These are phyloP conservation scores for Chloroclysta siterata DNA, from an alignment of 2,888 invertebrate genomes.

Conservation along the genomic window DNA sequence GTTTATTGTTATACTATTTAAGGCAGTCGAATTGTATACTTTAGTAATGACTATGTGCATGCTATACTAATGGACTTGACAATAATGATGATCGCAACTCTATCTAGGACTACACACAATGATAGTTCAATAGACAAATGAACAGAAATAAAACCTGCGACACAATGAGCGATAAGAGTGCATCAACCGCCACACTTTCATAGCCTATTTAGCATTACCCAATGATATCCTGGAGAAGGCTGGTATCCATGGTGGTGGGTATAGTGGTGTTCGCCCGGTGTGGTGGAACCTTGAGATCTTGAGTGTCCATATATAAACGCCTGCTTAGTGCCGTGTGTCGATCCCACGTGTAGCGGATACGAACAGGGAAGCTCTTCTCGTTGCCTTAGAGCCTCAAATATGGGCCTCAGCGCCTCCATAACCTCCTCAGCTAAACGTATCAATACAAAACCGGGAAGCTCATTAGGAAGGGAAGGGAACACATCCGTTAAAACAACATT, in stretches of 20 bases:
- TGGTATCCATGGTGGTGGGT: slow-evolving; percentile 88
- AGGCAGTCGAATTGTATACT: slow-evolving; percentile 6
- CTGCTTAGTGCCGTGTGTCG: slow-evolving; percentile 86
- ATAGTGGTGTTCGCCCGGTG: slow-evolving; percentile 87
- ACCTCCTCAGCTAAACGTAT: slow-evolving; percentile 94
- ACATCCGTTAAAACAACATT: slow-evolving; percentile 57
- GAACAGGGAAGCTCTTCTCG: slow-evolving; percentile 96
- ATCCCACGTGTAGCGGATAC: slow-evolving; percentile 94
- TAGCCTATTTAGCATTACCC: slow-evolving; percentile 86
- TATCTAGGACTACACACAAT: slow-evolving; percentile 57
- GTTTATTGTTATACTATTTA: slow-evolving; percentile 27
- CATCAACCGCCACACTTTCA: slow-evolving; percentile 67
- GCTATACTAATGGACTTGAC: slow-evolving; percentile 65
- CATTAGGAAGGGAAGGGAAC: slow-evolving; percentile 68
- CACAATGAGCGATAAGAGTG: slow-evolving; percentile 56
- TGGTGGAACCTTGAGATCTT: slow-evolving; percentile 86
- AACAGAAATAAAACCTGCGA: slow-evolving; percentile 59
- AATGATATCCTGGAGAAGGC: slow-evolving; percentile 90
- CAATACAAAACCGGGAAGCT: slow-evolving; percentile 80
- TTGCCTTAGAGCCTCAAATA: slow-evolving; percentile 96
- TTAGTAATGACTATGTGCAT: slow-evolving; percentile 52
- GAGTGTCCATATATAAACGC: slow-evolving; percentile 86
- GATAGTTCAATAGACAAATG: slow-evolving; percentile 58
- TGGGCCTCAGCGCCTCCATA: slow-evolving; percentile 97
- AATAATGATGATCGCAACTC: slow-evolving; percentile 50